Evolutionary conservation across 2,797 vertebrate genomes (phyloP).

Genomic region (Falco novaeseelandiae): DNA sequence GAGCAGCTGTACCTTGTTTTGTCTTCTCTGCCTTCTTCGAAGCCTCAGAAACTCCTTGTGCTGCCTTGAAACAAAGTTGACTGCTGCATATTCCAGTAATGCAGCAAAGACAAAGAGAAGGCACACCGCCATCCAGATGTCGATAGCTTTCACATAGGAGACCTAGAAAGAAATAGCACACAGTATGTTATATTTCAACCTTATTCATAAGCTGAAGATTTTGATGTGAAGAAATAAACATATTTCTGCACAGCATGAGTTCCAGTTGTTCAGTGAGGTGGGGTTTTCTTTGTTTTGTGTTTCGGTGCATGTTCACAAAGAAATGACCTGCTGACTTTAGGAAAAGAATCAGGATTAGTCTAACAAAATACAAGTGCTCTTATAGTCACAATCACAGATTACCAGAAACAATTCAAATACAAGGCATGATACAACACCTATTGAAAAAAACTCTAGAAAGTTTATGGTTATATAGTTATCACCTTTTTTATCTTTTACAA

Average conservation of each 20-base stretch:
- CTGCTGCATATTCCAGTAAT: slow-evolving; percentile 95
- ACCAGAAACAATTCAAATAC: not conserved
- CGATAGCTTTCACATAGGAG: slow-evolving; percentile 98
- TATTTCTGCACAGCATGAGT: not conserved
- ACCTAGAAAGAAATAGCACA: slow-evolving; percentile 80
- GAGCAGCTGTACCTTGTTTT: slow-evolving; percentile 85
- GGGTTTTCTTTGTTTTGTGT: not conserved
- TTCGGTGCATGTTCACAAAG: not conserved
- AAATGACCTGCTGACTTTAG: not conserved
- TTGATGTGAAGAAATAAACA: not conserved
- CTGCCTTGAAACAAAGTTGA: slow-evolving; percentile 98
- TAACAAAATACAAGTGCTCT: not conserved
- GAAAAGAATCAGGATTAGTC: not conserved
- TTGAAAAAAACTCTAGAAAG: not conserved
- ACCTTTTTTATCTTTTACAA: not conserved
- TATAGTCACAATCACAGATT: not conserved
- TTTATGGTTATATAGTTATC: not conserved
- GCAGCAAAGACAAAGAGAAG: slow-evolving; percentile 98
- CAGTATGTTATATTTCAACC: not conserved
- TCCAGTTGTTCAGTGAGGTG: not conserved
- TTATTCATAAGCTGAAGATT: not conserved
- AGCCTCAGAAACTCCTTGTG: slow-evolving; percentile 98
- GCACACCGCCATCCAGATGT: slow-evolving; percentile 99
- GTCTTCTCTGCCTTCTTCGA: slow-evolving; percentile 90
- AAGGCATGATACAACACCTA: not conserved